Evolutionary conservation across 2,888 invertebrate species (phyloP), one percentile per base, ranked within the genome.

Genomic region (Volucella inanis): DNA sequence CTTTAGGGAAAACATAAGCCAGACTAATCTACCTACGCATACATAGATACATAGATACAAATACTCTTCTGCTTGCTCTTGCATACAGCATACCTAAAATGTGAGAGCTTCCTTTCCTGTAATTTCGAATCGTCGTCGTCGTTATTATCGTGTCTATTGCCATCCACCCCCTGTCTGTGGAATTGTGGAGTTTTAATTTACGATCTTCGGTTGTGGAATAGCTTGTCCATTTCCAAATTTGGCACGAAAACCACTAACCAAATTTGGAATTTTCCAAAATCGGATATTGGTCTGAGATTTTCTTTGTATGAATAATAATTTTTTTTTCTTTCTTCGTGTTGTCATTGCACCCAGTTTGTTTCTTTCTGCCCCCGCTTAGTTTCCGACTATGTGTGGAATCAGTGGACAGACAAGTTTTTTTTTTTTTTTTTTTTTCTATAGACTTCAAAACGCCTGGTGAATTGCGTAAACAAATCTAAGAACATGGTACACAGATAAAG

Each of bases 221-320:
- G 84, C 49, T 84, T 80, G 80, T 84, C 55, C 75, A 67, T 41
- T 15, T 50, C 74, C 80, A 74, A 78, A 57, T 72, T 61, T 55
- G 54, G 41, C 3, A 31, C 43, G 18, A 50, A 57, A 57, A 78
- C 74, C 55, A 65, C 64, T 80, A 15, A 39, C 84, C 84, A 80
- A 79, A 76, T 84, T 80, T 84, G 80, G 84, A 75, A 70, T 70
- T 79, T 84, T 79, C 65, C 31, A 31, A 75, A 84, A 84, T 84
- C 84, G 80, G 80, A 84, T 71, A 65, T 49, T 68, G 62, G 39
- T 75, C 18, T 49, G 12, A 59, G 50, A 59, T 67, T 52, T 71
- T 70, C 47, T 57, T 57, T 57, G 15, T 54, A 55, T 49, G 45
- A 68, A 55, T 62, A 68, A 41, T 68, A 12, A 64, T 64, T 43